Base-by-base conservation (phyloP, 2,888 invertebrate genomes). In the Drosophila ezoana region DNA sequence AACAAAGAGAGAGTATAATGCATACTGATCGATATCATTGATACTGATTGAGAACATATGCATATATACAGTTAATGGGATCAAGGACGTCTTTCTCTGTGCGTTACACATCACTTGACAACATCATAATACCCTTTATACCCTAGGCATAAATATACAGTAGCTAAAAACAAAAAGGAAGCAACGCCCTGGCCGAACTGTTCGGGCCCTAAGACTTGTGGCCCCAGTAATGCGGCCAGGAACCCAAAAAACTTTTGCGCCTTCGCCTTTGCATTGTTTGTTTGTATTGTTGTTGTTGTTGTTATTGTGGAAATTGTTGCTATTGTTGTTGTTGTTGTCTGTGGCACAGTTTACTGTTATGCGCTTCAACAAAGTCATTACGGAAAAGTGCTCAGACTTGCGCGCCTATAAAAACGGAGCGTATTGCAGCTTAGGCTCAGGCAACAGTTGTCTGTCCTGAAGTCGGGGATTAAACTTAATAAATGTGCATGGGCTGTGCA, bases 301-400 rank as follows among this genome's bases (percentile, higher is more conserved):
- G 37, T 40, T 61, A 44, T 20, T n/a, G n/a, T n/a, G n/a, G n/a
- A n/a, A n/a, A 0, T 3, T 5, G 20, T 20, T 20, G 20, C 5
- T 20, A 1, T 53, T 54, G 37, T 32, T 70, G 28, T 61, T 70
- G 47, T 67, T 72, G 70, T 76, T 83, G 81, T 83, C 72, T 80
- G 85, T 85, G 84, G 87, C 80, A 87, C 82, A 85, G 66, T 85
- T 85, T 74, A 68, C 67, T 74, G 76, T 72, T 72, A 56, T 75
- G 54, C 60, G 56, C 67, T 54, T 52, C 49, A 72, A 37, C 57
- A 58, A 72, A 72, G 76, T 64, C 72, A 48, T 76, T 76, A 76
- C 63, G 44, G 72, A 48, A 68, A 76, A 76, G 72, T 64, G 76
- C 59, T 47, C 57, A 44, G 72, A 62, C 47, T 71, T 62, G 33